These are phyloP conservation scores for Pterostichus niger DNA, from an alignment of 2,888 invertebrate genomes.

Conservation along the genomic window DNA sequence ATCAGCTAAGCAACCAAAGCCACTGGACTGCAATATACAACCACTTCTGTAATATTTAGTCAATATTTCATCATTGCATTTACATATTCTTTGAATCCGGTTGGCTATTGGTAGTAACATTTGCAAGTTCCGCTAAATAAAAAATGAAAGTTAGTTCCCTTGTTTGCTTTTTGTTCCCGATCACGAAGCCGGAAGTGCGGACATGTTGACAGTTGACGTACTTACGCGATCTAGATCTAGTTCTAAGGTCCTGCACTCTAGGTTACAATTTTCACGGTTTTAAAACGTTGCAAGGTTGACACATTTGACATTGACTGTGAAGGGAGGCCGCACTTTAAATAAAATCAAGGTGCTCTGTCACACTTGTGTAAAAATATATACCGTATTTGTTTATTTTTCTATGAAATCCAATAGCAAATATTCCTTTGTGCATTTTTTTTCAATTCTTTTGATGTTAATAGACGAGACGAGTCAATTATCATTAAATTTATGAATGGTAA, in stretches of 20 bases:
- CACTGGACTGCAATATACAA: conserved; percentile 14
- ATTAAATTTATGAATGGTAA: too few species aligned
- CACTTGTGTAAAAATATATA: conserved; percentile 6
- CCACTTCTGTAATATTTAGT: conserved; percentile 56
- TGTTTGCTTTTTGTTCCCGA: conserved; percentile 12
- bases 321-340: conserved; percentile 50
- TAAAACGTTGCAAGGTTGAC: conserved; percentile 49
- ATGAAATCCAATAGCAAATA: neutral
- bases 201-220: neutral
- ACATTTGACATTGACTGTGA: conserved; percentile 61
- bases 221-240: neutral
- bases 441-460: neutral
- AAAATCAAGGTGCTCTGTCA: conserved; percentile 52
- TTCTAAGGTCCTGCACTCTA: conserved; percentile 30
- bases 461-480: too few species aligned
- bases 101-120: neutral
- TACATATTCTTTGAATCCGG: conserved; percentile 39
- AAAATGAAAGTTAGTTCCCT: conserved; percentile 49
- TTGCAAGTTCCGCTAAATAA: conserved; percentile 26
- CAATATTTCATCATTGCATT: conserved; percentile 58
- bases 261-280: conserved; percentile 37
- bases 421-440: neutral
- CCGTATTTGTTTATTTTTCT: conserved; percentile 23
- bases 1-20: conserved; percentile 12
- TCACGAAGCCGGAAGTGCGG: conserved; percentile 3